Percentiles rank a stretch among this genome's conserved stretches.
phyloP scores from a whole-genome alignment of 2,888 invertebrate species.

The Ctena decussata region DNA sequence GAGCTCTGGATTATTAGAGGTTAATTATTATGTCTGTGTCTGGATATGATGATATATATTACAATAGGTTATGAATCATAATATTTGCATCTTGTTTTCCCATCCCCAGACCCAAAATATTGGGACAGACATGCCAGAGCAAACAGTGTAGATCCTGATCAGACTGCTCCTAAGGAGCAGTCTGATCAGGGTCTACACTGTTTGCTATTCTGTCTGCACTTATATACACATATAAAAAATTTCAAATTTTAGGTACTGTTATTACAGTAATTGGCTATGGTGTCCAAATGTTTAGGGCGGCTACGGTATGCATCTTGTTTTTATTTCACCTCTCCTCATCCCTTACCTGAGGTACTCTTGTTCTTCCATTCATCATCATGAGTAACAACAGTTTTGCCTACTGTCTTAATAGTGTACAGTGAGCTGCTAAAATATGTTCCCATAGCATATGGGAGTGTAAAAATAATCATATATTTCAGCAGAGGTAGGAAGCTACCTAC shows the following conservation, averaged over 20 bases:
- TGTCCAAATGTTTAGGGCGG: too few relatives aligned
- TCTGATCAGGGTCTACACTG: too few relatives aligned
- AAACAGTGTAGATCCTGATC: too few relatives aligned
- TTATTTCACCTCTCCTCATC: not conserved
- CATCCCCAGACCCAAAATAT: too few relatives aligned
- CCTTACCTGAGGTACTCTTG: not conserved
- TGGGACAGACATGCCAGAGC: too few relatives aligned
- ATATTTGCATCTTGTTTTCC: not conserved
- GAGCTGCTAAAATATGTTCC: not conserved
- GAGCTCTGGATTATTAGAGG: not conserved
- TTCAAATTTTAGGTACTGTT: too few relatives aligned
- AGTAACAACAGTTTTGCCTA: not conserved
- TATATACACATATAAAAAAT: too few relatives aligned
- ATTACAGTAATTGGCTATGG: too few relatives aligned
- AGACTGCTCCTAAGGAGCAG: too few relatives aligned
- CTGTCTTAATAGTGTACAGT: not conserved
- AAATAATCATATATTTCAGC: not conserved
- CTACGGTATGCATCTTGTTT: too few relatives aligned
- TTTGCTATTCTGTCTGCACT: too few relatives aligned
- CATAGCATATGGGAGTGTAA: not conserved
- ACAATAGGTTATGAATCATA: not conserved
- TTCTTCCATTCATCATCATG: conserved; percentile 1
- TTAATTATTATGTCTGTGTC: not conserved
- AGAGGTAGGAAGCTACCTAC: too few relatives aligned
- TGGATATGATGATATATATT: not conserved